A percentile compares a stretch with the other conserved stretches of the same genome.
These are phyloP conservation scores for Archips xylosteana DNA, from an alignment of 2,888 invertebrate genomes.

Conservation along the genomic window DNA sequence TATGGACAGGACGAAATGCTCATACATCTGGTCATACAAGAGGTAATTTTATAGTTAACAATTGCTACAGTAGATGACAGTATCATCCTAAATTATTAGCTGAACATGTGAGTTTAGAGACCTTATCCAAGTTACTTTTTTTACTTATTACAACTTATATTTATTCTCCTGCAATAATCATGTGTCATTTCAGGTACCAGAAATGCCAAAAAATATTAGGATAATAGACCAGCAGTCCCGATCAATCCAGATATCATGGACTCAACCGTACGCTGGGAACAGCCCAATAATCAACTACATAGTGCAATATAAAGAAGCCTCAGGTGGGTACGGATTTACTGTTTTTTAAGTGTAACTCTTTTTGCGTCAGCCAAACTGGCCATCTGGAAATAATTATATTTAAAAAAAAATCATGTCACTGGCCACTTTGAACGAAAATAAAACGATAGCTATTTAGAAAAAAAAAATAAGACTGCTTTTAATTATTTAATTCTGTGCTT, in stretches of 20 bases:
- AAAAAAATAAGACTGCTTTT: not conserved
- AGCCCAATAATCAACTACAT: constrained; percentile 95
- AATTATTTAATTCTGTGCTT: not conserved
- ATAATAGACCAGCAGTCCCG: constrained; percentile 94
- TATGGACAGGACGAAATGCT: constrained; percentile 97
- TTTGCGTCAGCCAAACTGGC: not conserved
- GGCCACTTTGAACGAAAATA: too few species aligned
- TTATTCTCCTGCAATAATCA: not conserved
- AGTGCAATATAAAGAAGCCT: constrained; percentile 94
- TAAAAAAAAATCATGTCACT: too few species aligned
- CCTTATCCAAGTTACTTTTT: not conserved
- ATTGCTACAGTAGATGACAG: not conserved
- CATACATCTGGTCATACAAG: constrained; percentile 95
- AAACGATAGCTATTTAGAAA: too few species aligned
- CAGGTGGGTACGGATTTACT: constrained; percentile 80
- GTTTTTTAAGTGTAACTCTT: not conserved
- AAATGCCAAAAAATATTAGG: constrained; percentile 94
- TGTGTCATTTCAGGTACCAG: constrained; percentile 89
- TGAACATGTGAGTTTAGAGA: not conserved
- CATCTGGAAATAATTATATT: not conserved
- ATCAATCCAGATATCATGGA: constrained; percentile 95
- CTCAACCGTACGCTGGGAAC: constrained; percentile 94
- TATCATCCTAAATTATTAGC: too few species aligned
- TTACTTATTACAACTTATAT: not conserved
- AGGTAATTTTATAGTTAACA: constrained; percentile 78